Evolutionary conservation across 2,113 vertebrate genomes (phyloP).

Genomic region (Saccopteryx bilineata): DNA sequence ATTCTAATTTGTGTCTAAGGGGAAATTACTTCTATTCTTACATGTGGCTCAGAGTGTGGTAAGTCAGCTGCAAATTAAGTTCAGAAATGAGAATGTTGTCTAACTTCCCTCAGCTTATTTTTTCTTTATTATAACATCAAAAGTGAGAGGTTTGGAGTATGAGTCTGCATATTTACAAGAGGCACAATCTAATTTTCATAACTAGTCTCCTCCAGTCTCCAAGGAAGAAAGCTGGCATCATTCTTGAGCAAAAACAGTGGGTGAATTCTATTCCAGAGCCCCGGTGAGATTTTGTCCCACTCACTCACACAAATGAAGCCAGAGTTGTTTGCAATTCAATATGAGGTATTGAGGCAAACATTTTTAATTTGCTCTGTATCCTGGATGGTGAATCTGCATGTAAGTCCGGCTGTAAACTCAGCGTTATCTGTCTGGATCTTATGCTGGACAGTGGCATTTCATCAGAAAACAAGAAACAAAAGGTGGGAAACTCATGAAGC

Average conservation of each 20-base stretch:
- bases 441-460: constrained; percentile 46
- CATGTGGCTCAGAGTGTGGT: background rate
- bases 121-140: constrained; percentile 60
- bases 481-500: constrained; percentile 64
- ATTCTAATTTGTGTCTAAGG: background rate
- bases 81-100: constrained; percentile 52
- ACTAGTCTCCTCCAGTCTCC: background rate
- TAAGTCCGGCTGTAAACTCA: constrained; percentile 67
- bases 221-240: background rate
- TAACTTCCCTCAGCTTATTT: constrained; percentile 32
- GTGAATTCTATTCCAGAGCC: background rate
- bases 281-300: background rate
- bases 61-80: constrained; percentile 55
- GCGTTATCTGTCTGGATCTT: constrained; percentile 26
- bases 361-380: constrained; percentile 72
- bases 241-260: background rate
- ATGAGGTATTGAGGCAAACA: constrained; percentile 67
- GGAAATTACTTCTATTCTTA: background rate
- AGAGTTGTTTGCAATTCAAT: background rate
- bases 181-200: constrained; percentile 67
- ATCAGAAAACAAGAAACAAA: constrained; percentile 14
- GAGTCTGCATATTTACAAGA: constrained; percentile 70
- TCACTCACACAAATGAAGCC: background rate
- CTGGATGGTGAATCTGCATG: constrained; percentile 68
- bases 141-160: constrained; percentile 59